These are phyloP conservation scores for Eidolon dupreanum DNA, from an alignment of 2,797 vertebrate genomes.

Conservation along the genomic window DNA sequence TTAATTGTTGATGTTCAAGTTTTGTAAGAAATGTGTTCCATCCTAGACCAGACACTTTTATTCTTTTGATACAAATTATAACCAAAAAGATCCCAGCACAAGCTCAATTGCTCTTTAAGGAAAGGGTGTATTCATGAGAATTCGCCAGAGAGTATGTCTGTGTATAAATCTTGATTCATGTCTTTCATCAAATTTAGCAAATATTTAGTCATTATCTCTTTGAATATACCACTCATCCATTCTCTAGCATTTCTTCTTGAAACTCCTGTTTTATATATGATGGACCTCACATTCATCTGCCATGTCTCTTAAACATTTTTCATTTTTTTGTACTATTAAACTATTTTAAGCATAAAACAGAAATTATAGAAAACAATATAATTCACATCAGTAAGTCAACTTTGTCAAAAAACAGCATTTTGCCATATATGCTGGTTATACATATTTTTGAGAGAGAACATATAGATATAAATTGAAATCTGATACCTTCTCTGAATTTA, in stretches of 20 bases:
- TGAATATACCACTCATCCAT: neutral
- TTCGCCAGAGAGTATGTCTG: neutral
- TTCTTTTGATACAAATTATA: neutral
- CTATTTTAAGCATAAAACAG: neutral
- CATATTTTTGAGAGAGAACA: neutral
- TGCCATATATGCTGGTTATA: neutral
- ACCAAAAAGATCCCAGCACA: neutral
- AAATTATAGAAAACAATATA: neutral
- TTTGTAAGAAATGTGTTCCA: neutral
- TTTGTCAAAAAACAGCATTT: conserved; percentile 14
- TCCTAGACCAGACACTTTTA: neutral
- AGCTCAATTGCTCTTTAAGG: neutral
- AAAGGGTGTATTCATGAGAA: neutral
- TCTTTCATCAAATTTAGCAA: neutral
- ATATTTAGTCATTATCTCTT: neutral
- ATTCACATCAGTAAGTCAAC: neutral
- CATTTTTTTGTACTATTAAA: neutral
- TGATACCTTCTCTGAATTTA: neutral
- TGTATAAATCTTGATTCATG: neutral
- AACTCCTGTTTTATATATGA: neutral
- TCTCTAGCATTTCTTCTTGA: neutral
- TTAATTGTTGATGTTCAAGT: neutral
- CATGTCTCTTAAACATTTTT: neutral
- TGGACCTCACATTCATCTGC: neutral
- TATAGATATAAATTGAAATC: neutral